These are phyloP conservation scores for Sebastiscus tertius DNA, from an alignment of 2,797 vertebrate species.

Conservation along the genomic window DNA sequence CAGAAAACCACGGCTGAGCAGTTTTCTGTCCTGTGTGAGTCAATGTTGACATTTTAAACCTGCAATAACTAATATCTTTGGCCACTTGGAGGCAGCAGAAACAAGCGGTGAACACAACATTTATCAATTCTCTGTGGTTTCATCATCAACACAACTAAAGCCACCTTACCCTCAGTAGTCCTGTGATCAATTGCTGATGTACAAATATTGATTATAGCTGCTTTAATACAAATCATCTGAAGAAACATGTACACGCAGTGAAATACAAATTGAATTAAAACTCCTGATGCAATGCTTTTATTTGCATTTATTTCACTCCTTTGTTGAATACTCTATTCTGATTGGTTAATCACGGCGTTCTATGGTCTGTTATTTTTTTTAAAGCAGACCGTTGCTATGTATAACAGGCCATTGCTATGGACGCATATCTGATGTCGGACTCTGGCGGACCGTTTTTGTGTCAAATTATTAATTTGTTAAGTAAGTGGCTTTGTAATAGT, in stretches of 20 bases:
- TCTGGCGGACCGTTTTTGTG: fast-evolving
- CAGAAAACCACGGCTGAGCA: neutral
- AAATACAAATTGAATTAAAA: neutral
- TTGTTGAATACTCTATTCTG: too few relatives aligned
- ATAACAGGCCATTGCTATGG: too few relatives aligned
- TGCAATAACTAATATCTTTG: neutral
- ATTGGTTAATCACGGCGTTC: too few relatives aligned
- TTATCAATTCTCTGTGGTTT: neutral
- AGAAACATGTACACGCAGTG: neutral
- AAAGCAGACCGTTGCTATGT: too few relatives aligned
- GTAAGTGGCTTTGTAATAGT: too few relatives aligned
- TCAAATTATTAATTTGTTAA: too few relatives aligned
- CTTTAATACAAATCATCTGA: neutral
- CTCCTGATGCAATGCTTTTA: neutral
- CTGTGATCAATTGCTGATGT: neutral
- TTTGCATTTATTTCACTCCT: fast-evolving
- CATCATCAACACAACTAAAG: too few relatives aligned
- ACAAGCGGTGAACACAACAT: neutral
- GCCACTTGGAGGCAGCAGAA: neutral
- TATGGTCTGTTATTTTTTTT: too few relatives aligned
- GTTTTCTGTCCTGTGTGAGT: too few relatives aligned
- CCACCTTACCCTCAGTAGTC: too few relatives aligned
- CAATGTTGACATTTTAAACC: too few relatives aligned
- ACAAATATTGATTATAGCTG: neutral
- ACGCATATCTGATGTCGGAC: too few relatives aligned